Conservation (phyloP, 2,113 vertebrate genomes). For the Tricholaema leucomelas region DNA sequence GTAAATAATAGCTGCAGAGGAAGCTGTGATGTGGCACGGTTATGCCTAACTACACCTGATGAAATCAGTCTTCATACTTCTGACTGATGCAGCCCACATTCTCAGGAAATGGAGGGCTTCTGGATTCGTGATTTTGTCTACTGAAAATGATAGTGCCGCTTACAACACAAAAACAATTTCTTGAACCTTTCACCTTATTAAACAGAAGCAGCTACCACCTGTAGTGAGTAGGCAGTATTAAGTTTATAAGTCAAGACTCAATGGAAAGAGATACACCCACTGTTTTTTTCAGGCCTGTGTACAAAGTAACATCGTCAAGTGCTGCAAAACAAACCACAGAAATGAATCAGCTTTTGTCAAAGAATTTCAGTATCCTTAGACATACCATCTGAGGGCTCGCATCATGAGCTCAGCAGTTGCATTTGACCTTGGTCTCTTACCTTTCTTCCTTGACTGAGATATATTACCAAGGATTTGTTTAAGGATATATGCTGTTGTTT, state of each 20-base stretch:
- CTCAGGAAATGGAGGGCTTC: background rate
- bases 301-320: background rate
- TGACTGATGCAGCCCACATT: fast-evolving
- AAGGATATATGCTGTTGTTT: background rate
- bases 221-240: background rate
- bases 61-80: background rate
- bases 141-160: background rate
- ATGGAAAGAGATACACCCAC: background rate
- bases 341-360: background rate
- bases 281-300: background rate
- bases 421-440: background rate
- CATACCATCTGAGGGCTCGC: background rate
- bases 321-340: background rate
- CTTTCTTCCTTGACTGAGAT: background rate
- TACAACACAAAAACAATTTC: background rate
- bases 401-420: background rate
- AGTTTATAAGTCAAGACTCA: background rate
- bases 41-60: background rate
- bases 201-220: background rate
- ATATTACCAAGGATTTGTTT: background rate
- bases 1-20: background rate
- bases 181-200: background rate
- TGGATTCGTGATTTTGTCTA: background rate
- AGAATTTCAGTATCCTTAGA: background rate
- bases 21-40: background rate